phyloP scores from a whole-genome alignment of 2,888 invertebrate genomes.

The Acanthopleura granulata region DNA sequence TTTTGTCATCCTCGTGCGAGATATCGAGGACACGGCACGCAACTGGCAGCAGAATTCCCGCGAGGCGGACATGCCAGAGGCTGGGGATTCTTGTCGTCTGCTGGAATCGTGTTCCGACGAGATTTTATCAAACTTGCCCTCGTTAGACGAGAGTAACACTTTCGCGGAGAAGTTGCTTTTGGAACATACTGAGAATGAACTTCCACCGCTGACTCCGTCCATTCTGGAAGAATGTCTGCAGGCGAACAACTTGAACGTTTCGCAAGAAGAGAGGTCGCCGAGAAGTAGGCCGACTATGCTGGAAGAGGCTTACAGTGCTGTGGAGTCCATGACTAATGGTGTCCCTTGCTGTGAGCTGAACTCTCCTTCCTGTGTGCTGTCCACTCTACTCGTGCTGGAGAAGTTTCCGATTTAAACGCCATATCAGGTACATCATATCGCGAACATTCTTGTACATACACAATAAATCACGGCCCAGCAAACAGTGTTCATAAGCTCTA shows the following conservation, averaged over 20 bases:
- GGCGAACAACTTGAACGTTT: not conserved
- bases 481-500: too few species aligned
- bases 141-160: not conserved
- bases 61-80: not conserved
- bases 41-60: not conserved
- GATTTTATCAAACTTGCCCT: not conserved
- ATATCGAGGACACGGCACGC: not conserved
- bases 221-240: not conserved
- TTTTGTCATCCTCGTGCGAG: not conserved
- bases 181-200: not conserved
- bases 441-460: too few species aligned
- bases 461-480: too few species aligned
- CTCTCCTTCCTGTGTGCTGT: not conserved
- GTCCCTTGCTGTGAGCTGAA: not conserved
- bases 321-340: not conserved
- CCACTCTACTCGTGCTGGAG: slow-evolving; percentile 2
- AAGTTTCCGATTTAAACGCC: not conserved
- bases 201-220: not conserved
- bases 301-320: not conserved
- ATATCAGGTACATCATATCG: too few species aligned
- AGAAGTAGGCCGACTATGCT: not conserved
- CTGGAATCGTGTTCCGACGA: not conserved
- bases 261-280: not conserved
- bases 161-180: not conserved
- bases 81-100: not conserved